Conservation (phyloP, 2,888 invertebrate genomes). For the Crocallis elinguaria region DNA sequence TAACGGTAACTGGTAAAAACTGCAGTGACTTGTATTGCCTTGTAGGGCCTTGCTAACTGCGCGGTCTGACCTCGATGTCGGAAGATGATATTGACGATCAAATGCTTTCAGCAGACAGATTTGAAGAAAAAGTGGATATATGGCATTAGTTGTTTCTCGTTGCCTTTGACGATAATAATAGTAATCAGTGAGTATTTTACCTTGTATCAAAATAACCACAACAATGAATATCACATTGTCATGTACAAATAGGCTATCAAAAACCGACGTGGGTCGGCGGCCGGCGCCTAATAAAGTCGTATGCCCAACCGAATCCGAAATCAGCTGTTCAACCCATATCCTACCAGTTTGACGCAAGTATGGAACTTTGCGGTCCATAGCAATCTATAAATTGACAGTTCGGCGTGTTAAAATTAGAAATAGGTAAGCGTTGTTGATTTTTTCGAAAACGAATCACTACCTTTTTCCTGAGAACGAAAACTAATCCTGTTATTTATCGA, state of each 20-base stretch:
- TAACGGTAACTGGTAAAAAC: conserved; percentile 45
- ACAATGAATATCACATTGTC: not conserved
- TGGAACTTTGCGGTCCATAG: too few species aligned
- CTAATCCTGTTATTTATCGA: too few species aligned
- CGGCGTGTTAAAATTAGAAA: too few species aligned
- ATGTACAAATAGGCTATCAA: conserved; percentile 20
- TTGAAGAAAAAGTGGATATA: not conserved
- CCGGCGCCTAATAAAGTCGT: conserved; percentile 22
- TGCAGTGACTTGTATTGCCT: conserved; percentile 35
- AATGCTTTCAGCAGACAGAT: not conserved
- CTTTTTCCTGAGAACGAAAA: too few species aligned
- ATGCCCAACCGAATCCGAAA: conserved; percentile 16
- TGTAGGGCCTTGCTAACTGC: conserved; percentile 40
- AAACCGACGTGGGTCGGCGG: conserved; percentile 21
- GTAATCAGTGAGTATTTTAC: too few species aligned
- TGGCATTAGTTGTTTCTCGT: too few species aligned
- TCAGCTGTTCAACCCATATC: conserved; percentile 15
- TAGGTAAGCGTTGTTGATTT: too few species aligned
- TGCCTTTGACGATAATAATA: too few species aligned
- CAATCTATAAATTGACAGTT: too few species aligned
- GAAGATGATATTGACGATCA: not conserved
- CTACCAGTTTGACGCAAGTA: too few species aligned
- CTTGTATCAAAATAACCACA: not conserved
- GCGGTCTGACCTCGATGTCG: conserved; percentile 31
- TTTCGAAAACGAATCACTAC: too few species aligned